Percentiles rank a stretch among this genome's conserved stretches.
Conservation (phyloP, 1,140 invertebrate genomes). For the Sarcophaga peregrina region DNA sequence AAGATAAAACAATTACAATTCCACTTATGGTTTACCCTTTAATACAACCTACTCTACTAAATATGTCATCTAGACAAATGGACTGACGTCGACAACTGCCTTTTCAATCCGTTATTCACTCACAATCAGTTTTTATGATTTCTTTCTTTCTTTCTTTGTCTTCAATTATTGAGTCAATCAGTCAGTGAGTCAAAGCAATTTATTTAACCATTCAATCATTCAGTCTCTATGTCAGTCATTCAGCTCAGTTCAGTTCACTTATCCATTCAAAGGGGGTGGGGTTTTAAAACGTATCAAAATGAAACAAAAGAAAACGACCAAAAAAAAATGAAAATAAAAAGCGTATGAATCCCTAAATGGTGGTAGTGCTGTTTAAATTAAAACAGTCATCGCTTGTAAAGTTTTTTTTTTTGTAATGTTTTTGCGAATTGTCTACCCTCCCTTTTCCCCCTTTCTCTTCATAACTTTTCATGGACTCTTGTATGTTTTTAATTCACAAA, state of each 20-base stretch:
- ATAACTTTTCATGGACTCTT: no score
- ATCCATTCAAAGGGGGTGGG: not conserved
- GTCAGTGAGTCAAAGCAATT: constrained; percentile 17
- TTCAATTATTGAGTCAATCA: constrained; percentile 5
- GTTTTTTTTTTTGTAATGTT: not conserved
- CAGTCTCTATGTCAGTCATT: no score
- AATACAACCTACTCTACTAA: no score
- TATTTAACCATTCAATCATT: constrained; percentile 4
- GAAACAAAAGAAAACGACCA: not conserved
- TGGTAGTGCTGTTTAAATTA: not conserved
- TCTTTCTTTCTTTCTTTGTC: not conserved
- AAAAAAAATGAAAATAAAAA: not conserved
- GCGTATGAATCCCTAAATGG: not conserved
- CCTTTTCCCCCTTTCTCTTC: no score
- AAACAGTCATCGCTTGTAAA: constrained; percentile 8
- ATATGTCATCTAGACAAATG: no score
- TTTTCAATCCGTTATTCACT: no score
- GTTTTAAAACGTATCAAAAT: not conserved
- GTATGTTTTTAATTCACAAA: no score
- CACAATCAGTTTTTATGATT: no score
- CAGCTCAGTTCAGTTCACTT: no score
- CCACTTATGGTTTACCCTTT: no score
- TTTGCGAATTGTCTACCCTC: not conserved
- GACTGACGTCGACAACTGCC: no score
- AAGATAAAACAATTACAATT: no score